Evolutionary conservation across 2,888 invertebrate genomes (phyloP).

Genomic region (Leucoma salicis): DNA sequence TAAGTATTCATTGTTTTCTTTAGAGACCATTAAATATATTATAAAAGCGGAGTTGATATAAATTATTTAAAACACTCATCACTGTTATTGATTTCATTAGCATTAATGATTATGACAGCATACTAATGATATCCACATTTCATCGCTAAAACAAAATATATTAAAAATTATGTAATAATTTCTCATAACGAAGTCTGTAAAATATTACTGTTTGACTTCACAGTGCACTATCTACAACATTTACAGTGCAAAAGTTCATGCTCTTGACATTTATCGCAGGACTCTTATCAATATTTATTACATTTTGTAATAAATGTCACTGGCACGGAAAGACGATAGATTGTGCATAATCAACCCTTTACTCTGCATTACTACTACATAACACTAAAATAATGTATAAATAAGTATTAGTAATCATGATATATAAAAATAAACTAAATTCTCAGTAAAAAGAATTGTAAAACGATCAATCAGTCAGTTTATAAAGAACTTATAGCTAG

Average conservation of each 20-base stretch:
- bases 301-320: conserved; percentile 19
- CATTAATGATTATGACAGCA: no score
- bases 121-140: no score
- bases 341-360: no score
- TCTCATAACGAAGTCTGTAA: conserved; percentile 11
- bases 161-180: conserved; percentile 1
- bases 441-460: not conserved
- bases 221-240: conserved; percentile 28
- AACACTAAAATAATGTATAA: not conserved
- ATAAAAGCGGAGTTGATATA: no score
- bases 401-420: not conserved
- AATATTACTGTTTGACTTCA: conserved; percentile 14
- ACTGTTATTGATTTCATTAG: no score
- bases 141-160: not conserved
- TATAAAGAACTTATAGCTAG: conserved; percentile 47
- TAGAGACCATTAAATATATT: no score
- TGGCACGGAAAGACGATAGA: not conserved
- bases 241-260: conserved; percentile 40
- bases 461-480: conserved; percentile 3
- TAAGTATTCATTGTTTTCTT: no score
- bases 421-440: not conserved
- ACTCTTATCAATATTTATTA: conserved; percentile 30
- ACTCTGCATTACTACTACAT: not conserved
- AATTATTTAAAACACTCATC: no score
- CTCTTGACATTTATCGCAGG: conserved; percentile 43